These are phyloP conservation scores for Stictonetta naevosa DNA, from an alignment of 2,113 vertebrate species.

Conservation along the genomic window DNA sequence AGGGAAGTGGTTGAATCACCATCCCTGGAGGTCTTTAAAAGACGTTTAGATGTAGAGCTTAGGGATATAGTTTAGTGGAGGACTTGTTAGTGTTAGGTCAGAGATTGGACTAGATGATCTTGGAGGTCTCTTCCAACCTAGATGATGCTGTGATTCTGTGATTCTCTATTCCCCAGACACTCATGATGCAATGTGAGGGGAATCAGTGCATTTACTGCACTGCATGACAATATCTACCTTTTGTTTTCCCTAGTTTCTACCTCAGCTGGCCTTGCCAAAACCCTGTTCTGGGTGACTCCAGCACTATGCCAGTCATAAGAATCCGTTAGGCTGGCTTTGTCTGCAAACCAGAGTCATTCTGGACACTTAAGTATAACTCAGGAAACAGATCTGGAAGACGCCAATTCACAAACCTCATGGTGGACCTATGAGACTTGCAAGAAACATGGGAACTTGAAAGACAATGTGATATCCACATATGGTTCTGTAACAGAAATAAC, in stretches of 20 bases:
- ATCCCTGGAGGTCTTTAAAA: too few relatives aligned
- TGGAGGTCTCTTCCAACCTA: too few relatives aligned
- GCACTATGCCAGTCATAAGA: neutral
- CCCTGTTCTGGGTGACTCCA: neutral
- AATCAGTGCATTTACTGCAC: neutral
- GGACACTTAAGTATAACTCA: neutral
- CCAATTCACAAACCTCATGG: neutral
- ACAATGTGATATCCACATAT: neutral
- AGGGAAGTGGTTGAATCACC: too few relatives aligned
- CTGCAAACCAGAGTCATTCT: neutral
- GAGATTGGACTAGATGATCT: too few relatives aligned
- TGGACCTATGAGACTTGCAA: neutral
- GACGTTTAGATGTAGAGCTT: too few relatives aligned
- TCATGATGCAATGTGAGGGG: neutral
- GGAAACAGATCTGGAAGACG: neutral
- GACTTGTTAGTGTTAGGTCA: too few relatives aligned
- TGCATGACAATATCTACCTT: neutral
- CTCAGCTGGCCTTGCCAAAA: neutral
- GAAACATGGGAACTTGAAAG: neutral
- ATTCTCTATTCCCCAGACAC: neutral
- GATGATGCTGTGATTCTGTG: too few relatives aligned
- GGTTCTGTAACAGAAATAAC: neutral
- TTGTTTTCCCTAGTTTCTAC: neutral
- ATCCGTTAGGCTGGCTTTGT: neutral
- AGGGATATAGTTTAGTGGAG: too few relatives aligned